Conservation (phyloP, 92 coral and sea anemone species). For the Porites evermanni region DNA sequence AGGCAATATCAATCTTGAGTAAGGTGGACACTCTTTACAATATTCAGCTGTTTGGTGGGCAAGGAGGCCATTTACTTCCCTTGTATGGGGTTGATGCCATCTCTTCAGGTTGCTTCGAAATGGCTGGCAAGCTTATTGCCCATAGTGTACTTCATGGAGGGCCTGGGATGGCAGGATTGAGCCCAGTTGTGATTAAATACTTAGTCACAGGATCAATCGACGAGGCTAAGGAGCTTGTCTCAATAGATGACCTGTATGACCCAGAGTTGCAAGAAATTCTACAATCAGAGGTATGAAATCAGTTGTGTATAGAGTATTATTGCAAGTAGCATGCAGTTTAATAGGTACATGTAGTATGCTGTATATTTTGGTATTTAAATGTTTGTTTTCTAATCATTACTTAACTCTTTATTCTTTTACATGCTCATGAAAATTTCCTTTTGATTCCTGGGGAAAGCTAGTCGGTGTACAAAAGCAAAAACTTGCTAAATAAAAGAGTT, state of each 20-base stretch:
- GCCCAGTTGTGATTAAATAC: not conserved
- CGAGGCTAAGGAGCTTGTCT: slow-evolving; percentile 58
- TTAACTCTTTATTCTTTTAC: not conserved
- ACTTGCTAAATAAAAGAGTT: not conserved
- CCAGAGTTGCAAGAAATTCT: slow-evolving; percentile 37
- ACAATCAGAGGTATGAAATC: slow-evolving; percentile 44
- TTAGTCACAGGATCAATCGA: slow-evolving; percentile 54
- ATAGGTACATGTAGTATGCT: slow-evolving; percentile 1
- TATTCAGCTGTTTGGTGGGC: slow-evolving; percentile 72
- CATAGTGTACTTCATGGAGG: slow-evolving; percentile 9
- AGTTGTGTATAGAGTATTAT: not conserved
- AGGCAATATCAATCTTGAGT: slow-evolving; percentile 31
- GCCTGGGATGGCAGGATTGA: too few species aligned
- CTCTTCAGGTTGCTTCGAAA: slow-evolving; percentile 19
- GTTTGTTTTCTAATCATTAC: not conserved
- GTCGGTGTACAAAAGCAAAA: not conserved
- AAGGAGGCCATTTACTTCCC: slow-evolving; percentile 63
- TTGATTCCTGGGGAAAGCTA: slow-evolving; percentile 15
- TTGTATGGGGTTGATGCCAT: slow-evolving; percentile 68
- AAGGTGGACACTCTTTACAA: slow-evolving; percentile 66
- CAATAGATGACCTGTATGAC: slow-evolving; percentile 55
- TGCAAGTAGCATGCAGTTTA: slow-evolving; percentile 4
- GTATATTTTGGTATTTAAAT: slow-evolving; percentile 13
- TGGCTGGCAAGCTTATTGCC: slow-evolving; percentile 47
- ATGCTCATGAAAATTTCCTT: not conserved